Base-by-base conservation (phyloP, 2,888 invertebrate genomes). In the Acleris holmiana region DNA sequence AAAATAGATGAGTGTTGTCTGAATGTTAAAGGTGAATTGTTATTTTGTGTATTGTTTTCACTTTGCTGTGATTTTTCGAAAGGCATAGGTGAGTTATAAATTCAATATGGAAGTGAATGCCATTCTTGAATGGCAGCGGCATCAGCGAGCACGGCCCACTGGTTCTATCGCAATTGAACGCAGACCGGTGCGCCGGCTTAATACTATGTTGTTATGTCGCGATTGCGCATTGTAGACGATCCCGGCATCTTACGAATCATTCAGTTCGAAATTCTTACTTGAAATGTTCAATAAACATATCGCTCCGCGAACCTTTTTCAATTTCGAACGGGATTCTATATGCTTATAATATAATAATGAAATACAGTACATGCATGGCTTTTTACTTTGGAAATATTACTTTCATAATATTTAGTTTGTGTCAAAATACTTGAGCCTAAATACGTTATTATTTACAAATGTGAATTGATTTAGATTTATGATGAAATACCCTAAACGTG, bases 1-100 rank as follows among this genome's bases (percentile, higher is more conserved):
- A 69, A 69, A 76, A n/a, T 18, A 7, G 19, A 40, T 40, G 15
- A n/a, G 35, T 53, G 53, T 53, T 47, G 19, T 41, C 21, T 44
- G 23, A 40, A 40, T 41, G 21, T n/a, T 44, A 23, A 35, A 35
- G 23, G 4, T n/a, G 8, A 55, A 55, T 55, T 40, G 41, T 49
- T 21, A 41, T 8, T 23, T 53, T 18, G 17, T 10, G 17, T n/a
- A 47, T 17, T 40, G 35, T 54, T 64, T 48, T 25, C 53, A 58
- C 58, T 59, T 59, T 44, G 40, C 53, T 51, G 47, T 58, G 41
- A 40, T 49, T 44, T 29, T 54, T 53, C 47, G 13, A 54, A 54
- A 40, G 25, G 7, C 47, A 59, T 49, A 54, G 19, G 18, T 59
- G 44, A 54, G 59, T 60, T 50, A 50, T 55, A 53, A 58, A 49